phyloP scores from a whole-genome alignment of 2,888 invertebrate genomes.

The Adela reaumurella region DNA sequence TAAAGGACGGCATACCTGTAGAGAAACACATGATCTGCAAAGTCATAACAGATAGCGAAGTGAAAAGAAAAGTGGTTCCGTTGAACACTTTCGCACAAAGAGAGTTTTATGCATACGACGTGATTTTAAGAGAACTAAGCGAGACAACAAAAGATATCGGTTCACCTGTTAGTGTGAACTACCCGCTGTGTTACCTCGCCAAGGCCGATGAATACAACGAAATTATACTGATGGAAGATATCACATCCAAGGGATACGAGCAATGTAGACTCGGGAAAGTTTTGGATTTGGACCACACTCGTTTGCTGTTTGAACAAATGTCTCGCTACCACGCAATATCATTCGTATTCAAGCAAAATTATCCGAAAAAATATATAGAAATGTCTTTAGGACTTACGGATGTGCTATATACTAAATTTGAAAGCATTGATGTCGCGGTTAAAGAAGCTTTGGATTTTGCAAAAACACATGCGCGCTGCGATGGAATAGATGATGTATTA shows the following conservation, averaged over 20 bases:
- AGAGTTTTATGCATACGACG: background rate
- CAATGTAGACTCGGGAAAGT: background rate
- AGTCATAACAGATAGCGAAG: background rate
- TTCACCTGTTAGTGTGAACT: background rate
- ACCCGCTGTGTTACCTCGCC: background rate
- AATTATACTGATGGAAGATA: background rate
- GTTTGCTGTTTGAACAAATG: background rate
- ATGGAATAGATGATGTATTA: background rate
- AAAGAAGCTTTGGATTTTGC: background rate
- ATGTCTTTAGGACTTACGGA: background rate
- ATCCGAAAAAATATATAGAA: background rate
- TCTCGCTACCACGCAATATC: background rate
- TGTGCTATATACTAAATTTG: background rate
- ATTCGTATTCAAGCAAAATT: background rate
- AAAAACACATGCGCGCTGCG: background rate
- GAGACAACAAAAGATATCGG: background rate
- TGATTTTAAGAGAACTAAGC: background rate
- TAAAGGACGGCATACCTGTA: background rate
- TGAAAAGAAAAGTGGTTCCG: background rate
- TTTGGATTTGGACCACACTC: background rate
- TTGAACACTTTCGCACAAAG: background rate
- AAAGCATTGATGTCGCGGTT: background rate
- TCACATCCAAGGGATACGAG: background rate
- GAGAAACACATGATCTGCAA: background rate
- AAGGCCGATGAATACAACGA: background rate